Conservation (phyloP, 1,140 invertebrate genomes). For the Drosophila ironensis region DNA sequence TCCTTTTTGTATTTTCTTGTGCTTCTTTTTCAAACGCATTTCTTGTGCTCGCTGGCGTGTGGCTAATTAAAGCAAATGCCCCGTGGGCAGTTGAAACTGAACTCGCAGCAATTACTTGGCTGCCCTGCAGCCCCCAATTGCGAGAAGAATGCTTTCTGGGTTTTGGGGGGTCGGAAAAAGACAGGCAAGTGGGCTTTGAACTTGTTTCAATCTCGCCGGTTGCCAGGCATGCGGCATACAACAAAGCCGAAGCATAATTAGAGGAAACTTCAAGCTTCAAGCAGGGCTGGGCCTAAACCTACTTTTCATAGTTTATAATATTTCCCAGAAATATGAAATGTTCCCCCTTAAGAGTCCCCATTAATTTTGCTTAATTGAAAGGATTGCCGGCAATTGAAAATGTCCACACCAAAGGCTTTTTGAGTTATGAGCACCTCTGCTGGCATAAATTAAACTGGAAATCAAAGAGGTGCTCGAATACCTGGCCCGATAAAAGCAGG, state of each 20-base stretch:
- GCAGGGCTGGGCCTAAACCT: not conserved
- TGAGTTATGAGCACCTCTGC: conserved; percentile 6
- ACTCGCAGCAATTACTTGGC: conserved; percentile 51
- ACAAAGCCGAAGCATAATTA: conserved; percentile 68
- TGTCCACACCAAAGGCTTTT: not conserved
- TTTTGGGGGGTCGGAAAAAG: not conserved
- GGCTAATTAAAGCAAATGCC: conserved; percentile 60
- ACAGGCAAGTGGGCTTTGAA: conserved; percentile 46
- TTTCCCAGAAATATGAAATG: no score
- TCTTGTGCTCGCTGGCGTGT: conserved; percentile 54
- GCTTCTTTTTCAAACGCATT: conserved; percentile 32
- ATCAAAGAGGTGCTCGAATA: conserved; percentile 17
- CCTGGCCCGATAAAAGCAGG: conserved; percentile 8
- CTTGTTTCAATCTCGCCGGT: conserved; percentile 37
- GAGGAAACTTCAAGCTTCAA: conserved; percentile 25
- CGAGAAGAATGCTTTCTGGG: not conserved
- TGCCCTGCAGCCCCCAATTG: conserved; percentile 29
- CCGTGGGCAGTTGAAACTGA: conserved; percentile 43
- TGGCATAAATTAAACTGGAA: not conserved
- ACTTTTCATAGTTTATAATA: not conserved
- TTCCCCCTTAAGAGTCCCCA: no score
- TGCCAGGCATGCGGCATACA: conserved; percentile 39
- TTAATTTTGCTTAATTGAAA: conserved; percentile 3
- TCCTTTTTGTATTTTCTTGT: no score
- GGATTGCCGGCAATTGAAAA: not conserved